phyloP scores from a whole-genome alignment of 1,140 invertebrate species.

The Macrotrachela quadricornifera region DNA sequence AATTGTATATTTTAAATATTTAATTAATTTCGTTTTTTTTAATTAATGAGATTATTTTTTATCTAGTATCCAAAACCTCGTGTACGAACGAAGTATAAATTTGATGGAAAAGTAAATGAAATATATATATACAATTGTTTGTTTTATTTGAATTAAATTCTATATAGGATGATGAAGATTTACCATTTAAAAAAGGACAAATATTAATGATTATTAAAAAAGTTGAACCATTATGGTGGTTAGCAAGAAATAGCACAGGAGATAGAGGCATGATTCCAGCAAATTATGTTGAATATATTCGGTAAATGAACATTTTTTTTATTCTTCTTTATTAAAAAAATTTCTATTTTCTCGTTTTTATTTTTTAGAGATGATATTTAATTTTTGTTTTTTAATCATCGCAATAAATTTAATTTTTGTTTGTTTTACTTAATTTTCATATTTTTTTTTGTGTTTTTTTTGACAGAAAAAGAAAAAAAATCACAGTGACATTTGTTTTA shows the following conservation, averaged over 20 bases:
- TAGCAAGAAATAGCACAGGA: slow-evolving; percentile 65
- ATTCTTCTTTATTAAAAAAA: too few species aligned
- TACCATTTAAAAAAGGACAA: slow-evolving; percentile 82
- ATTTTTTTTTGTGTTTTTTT: too few species aligned
- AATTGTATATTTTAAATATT: slow-evolving; percentile 36
- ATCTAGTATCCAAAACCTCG: neutral
- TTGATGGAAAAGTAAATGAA: slow-evolving; percentile 55
- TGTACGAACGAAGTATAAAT: slow-evolving; percentile 75
- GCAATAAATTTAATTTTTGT: neutral
- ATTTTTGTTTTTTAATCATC: too few species aligned
- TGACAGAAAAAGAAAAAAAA: too few species aligned
- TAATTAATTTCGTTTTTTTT: too few species aligned
- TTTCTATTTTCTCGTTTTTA: neutral
- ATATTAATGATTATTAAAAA: slow-evolving; percentile 71
- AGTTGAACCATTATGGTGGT: slow-evolving; percentile 94
- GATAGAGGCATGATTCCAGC: slow-evolving; percentile 78
- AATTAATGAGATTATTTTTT: too few species aligned
- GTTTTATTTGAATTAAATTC: neutral
- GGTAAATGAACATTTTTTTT: neutral
- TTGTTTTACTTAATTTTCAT: too few species aligned
- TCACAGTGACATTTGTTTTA: too few species aligned
- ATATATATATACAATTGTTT: neutral
- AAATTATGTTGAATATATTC: slow-evolving; percentile 50
- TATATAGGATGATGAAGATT: slow-evolving; percentile 65
- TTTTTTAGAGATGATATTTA: neutral